Evolutionary conservation across 2,113 vertebrate genomes (phyloP).

Genomic region (Chamaea fasciata): DNA sequence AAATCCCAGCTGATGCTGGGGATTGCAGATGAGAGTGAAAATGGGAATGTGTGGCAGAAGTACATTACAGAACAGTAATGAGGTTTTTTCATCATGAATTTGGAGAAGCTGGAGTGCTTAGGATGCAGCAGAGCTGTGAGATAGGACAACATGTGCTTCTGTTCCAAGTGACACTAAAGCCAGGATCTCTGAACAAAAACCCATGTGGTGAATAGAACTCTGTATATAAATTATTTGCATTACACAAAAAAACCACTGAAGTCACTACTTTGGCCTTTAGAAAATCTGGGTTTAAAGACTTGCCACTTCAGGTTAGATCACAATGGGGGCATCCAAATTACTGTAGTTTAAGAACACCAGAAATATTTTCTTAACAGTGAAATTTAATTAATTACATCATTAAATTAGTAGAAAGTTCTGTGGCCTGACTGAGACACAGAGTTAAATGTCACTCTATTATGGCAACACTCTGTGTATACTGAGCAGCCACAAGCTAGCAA

Average conservation of each 20-base stretch:
- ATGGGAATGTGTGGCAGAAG: background rate
- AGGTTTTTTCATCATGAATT: constrained; percentile 36
- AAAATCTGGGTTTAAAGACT: background rate
- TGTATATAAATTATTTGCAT: background rate
- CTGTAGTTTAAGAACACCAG: background rate
- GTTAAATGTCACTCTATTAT: background rate
- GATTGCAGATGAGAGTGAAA: background rate
- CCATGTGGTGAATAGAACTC: background rate
- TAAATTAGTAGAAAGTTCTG: background rate
- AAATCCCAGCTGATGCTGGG: background rate
- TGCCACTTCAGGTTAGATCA: background rate
- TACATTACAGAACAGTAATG: constrained; percentile 25
- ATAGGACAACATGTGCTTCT: background rate
- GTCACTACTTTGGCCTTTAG: background rate
- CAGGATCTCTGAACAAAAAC: background rate
- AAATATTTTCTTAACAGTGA: background rate
- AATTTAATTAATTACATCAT: background rate
- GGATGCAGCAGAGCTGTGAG: background rate
- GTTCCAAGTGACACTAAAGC: constrained; percentile 1
- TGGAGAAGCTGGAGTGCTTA: background rate
- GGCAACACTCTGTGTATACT: background rate
- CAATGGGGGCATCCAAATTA: background rate
- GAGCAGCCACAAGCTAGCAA: background rate
- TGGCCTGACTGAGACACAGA: background rate
- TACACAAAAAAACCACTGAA: background rate